phyloP scores from a whole-genome alignment of 1,140 invertebrate species.

The Plectrocnemia conspersa region DNA sequence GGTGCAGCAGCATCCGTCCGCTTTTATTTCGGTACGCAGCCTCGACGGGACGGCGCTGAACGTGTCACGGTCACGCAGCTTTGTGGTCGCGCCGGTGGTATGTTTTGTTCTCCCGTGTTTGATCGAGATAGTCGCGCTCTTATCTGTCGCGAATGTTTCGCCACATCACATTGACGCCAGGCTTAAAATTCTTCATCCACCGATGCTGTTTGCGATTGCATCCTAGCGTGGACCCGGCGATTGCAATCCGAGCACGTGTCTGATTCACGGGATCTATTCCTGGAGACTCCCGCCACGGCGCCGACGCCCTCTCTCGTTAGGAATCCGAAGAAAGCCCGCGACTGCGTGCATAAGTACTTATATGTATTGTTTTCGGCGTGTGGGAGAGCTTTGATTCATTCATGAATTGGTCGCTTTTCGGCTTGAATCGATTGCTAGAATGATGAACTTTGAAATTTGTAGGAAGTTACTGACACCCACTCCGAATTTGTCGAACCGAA shows the following conservation, averaged over 20 bases:
- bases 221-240: not conserved
- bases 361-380: no score
- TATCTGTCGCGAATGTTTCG: not conserved
- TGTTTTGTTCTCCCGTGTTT: not conserved
- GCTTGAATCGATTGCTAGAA: no score
- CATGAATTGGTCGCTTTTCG: no score
- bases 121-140: not conserved
- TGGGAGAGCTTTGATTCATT: no score
- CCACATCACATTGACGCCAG: not conserved
- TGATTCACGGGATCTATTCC: conserved; percentile 11
- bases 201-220: not conserved
- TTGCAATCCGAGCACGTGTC: conserved; percentile 7
- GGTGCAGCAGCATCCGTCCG: not conserved
- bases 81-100: not conserved
- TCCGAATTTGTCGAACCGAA: no score
- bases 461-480: no score
- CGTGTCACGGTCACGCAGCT: conserved; percentile 6
- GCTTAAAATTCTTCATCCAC: not conserved
- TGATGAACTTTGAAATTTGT: no score
- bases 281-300: conserved; percentile 15
- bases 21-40: not conserved
- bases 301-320: conserved; percentile 3
- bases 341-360: no score
- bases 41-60: not conserved
- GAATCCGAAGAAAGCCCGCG: conserved; percentile 18